These are phyloP conservation scores for Rotaria socialis DNA, from an alignment of 2,888 invertebrate species.

Conservation along the genomic window DNA sequence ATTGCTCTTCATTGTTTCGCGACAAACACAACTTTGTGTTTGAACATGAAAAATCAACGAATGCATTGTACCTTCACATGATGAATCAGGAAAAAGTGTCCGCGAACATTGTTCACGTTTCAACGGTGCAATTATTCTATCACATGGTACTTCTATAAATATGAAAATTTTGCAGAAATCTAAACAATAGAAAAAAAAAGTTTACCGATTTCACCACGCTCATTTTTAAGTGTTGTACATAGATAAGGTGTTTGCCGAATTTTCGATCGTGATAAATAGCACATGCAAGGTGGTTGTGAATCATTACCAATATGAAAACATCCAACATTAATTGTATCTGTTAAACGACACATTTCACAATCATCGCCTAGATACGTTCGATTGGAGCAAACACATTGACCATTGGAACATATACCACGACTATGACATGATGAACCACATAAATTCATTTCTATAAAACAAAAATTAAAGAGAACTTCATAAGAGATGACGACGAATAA, in stretches of 20 bases:
- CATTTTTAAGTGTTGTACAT: not conserved
- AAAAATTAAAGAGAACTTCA: not conserved
- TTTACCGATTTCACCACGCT: not conserved
- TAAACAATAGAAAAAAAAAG: not conserved
- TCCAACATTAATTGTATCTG: not conserved
- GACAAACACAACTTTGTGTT: not conserved
- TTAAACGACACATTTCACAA: constrained; percentile 4
- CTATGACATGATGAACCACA: constrained; percentile 27
- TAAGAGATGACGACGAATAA: not conserved
- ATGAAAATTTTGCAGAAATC: not conserved
- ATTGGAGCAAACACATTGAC: constrained; percentile 11
- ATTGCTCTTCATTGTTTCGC: not conserved
- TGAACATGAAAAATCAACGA: constrained; percentile 1
- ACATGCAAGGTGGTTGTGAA: not conserved
- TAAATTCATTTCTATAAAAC: not conserved
- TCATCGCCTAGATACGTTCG: not conserved
- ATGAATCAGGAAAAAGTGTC: not conserved
- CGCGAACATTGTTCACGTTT: not conserved
- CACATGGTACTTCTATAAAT: constrained; percentile 21
- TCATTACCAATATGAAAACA: constrained; percentile 9
- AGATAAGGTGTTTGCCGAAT: not conserved
- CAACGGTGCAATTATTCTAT: not conserved
- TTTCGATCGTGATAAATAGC: not conserved
- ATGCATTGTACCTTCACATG: not conserved
- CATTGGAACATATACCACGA: constrained; percentile 29